Evolutionary conservation across 1,140 invertebrate species (phyloP), one percentile per base, ranked within the genome.

Genomic region (Aphelenchoides avenae): DNA sequence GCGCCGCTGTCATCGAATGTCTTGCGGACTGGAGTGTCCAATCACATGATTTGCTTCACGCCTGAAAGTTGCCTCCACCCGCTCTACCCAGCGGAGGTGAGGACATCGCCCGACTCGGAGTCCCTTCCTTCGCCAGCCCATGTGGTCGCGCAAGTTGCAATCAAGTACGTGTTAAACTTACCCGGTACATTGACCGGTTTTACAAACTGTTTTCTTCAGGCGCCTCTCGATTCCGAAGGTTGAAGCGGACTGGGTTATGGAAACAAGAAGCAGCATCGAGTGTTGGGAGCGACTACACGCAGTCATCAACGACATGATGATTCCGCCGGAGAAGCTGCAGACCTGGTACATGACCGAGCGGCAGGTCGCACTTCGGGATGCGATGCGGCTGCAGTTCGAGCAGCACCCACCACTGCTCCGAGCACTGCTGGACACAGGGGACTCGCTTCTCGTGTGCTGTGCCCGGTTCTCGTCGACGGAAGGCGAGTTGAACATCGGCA

Each of bases 21-120:
- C 15, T 9, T 65, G 1, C 44, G 43, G 11, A 53, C 53, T 20
- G 43, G 43, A 15, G 47, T 75, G 1, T 66, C 74, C 9, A 57
- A 64, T 18, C 70, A 75, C 41, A 59, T 75, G 36, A 77, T 75
- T 31, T 75, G 73, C 42, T 72, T 75, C 43, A 75, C 75, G 7
- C 61, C 74, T 5, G 73, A 75, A 61, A 66, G 64, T 31, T 62
- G 76, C 20, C 71, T 71, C 9, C 73, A 75, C 46, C 73, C 73
- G 1, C 57, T 75, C 20, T 75, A 75, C 55, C 71, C 73, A 2
- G 64, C 60, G 2, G 63, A 73, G 33, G 69, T 75, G n/a, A 26
- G 43, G 18, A 31, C 48, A 20, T 24, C 51, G 11, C 20, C 22
- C n/a, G 59, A 66, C 22, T 41, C 13, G 18, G 31, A 34, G 0